These are phyloP conservation scores for Merluccius polli DNA, from an alignment of 2,797 vertebrate genomes.

Conservation along the genomic window DNA sequence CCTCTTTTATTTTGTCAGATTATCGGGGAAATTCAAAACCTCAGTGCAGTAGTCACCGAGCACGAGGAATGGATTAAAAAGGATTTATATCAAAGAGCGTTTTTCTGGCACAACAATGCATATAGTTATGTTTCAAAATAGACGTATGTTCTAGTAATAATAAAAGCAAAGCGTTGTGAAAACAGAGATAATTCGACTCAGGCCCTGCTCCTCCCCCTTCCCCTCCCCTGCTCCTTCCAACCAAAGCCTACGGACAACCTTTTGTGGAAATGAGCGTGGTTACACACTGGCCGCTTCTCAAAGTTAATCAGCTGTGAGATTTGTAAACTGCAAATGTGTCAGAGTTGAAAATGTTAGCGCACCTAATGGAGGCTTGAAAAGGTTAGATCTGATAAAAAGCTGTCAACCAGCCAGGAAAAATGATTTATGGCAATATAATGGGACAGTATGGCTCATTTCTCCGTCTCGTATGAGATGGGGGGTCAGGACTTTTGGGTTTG, in stretches of 20 bases:
- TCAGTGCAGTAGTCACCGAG: not conserved
- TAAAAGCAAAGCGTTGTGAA: conserved; percentile 35
- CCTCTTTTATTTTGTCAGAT: not conserved
- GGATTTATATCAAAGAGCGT: not conserved
- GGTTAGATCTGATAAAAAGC: conserved; percentile 99
- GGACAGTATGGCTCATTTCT: conserved; percentile 99
- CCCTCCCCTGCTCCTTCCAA: conserved; percentile 25
- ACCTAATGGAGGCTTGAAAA: conserved; percentile 99
- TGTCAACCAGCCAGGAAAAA: conserved; percentile 90
- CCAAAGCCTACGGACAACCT: conserved; percentile 49
- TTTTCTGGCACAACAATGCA: not conserved
- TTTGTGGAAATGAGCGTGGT: conserved; percentile 57
- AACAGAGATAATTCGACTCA: conserved; percentile 40
- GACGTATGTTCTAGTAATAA: conserved; percentile 8
- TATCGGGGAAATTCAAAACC: not conserved
- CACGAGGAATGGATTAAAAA: not conserved
- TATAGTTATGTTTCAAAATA: not conserved
- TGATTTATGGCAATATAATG: conserved; percentile 99
- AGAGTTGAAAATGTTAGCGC: conserved; percentile 97
- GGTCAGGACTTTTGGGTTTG: conserved; percentile 88
- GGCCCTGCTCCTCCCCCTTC: conserved; percentile 12
- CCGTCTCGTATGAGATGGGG: conserved; percentile 84
- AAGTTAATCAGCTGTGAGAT: conserved; percentile 97
- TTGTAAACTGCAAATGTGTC: conserved; percentile 93
- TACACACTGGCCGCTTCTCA: conserved; percentile 74